These are phyloP conservation scores for Anarrhichthys ocellatus DNA, from an alignment of 2,113 vertebrate species.

Conservation along the genomic window DNA sequence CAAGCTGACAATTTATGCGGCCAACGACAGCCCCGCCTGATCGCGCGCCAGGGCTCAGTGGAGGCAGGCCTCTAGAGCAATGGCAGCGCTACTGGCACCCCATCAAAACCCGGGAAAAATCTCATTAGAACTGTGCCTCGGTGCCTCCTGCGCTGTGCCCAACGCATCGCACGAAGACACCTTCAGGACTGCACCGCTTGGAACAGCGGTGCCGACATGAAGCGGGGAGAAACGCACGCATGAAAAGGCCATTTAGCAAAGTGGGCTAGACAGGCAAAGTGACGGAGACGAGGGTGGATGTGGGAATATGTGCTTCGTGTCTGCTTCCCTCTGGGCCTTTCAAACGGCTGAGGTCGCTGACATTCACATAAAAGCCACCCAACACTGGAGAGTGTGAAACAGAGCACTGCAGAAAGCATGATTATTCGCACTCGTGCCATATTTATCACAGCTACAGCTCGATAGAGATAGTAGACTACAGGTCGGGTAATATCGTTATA, in stretches of 20 bases:
- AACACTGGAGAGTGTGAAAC: constrained; percentile 6
- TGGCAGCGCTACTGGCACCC: constrained; percentile 83
- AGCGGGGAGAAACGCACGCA: constrained; percentile 41
- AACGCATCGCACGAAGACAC: constrained; percentile 60
- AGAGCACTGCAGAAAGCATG: constrained; percentile 3
- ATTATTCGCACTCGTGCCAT: not conserved
- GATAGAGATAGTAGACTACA: not conserved
- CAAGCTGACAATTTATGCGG: constrained; percentile 87
- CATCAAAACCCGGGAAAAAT: constrained; percentile 86
- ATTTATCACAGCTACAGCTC: not conserved
- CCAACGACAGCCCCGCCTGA: constrained; percentile 89
- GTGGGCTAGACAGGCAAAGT: constrained; percentile 8
- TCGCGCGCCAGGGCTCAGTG: constrained; percentile 86
- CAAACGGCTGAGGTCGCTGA: constrained; percentile 18
- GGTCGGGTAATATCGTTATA: not conserved
- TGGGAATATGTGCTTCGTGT: constrained; percentile 20
- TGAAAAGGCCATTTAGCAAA: constrained; percentile 53
- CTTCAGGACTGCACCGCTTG: constrained; percentile 57
- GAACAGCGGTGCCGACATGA: constrained; percentile 23
- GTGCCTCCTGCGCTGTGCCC: constrained; percentile 63
- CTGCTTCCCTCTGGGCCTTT: constrained; percentile 25
- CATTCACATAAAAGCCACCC: constrained; percentile 30
- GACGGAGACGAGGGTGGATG: constrained; percentile 30
- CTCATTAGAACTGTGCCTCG: constrained; percentile 73
- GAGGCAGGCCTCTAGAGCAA: constrained; percentile 83